Evolutionary conservation across 2,888 invertebrate species (phyloP).

Genomic region (Brachyptera putata): DNA sequence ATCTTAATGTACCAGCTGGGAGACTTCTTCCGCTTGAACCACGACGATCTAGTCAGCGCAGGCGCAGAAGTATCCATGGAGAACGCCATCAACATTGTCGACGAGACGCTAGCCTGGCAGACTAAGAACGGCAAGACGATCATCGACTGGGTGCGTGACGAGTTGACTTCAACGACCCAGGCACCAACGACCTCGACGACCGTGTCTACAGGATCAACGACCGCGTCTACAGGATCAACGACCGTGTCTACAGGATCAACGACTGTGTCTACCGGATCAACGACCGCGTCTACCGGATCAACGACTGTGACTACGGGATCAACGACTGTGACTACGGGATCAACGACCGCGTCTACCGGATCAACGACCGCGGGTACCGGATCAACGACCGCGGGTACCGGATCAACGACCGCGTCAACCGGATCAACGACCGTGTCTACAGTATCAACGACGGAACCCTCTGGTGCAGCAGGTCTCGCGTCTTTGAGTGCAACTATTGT

Average conservation of each 20-base stretch:
- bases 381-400: not conserved
- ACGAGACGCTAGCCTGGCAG: conserved; percentile 10
- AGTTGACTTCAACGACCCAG: not conserved
- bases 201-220: not conserved
- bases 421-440: not conserved
- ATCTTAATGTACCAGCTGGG: too few species aligned
- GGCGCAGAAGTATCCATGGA: not conserved
- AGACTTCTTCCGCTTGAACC: conserved; percentile 14
- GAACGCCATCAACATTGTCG: conserved; percentile 17
- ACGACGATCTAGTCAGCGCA: not conserved
- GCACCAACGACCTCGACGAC: not conserved
- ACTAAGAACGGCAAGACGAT: not conserved
- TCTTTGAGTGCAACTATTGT: not conserved
- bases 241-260: not conserved
- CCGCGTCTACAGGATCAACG: not conserved
- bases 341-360: not conserved
- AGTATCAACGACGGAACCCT: not conserved
- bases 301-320: not conserved
- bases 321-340: not conserved
- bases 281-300: not conserved
- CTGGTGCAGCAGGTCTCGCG: too few species aligned
- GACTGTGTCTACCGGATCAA: not conserved
- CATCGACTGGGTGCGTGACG: conserved; percentile 29
- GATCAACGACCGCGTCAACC: not conserved
- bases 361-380: not conserved